Percentiles rank a stretch among this genome's conserved stretches.
phyloP scores from a whole-genome alignment of 53 echinoderm and acorn worm species.

The Stichopus horrens region DNA sequence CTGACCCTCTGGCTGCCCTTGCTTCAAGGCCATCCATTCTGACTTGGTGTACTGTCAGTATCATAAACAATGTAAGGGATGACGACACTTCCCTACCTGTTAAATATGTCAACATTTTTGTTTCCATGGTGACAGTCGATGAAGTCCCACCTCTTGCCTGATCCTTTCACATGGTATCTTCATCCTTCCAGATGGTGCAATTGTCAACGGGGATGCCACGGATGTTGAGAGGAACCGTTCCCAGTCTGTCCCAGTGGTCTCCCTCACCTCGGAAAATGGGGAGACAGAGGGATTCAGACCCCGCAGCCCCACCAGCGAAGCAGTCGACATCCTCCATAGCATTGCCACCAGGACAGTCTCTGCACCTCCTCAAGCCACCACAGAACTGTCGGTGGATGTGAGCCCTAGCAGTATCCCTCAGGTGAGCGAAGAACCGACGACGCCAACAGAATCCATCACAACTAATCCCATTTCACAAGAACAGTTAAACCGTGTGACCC shows the following conservation, averaged over 20 bases:
- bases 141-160: not conserved
- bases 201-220: conserved; percentile 67
- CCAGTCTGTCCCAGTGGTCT: conserved; percentile 34
- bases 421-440: conserved; percentile 55
- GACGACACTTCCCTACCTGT: too few species aligned
- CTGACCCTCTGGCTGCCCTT: too few species aligned
- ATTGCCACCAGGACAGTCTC: conserved; percentile 61
- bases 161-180: not conserved
- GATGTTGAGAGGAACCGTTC: conserved; percentile 36
- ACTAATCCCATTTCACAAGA: conserved; percentile 70
- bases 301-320: conserved; percentile 36
- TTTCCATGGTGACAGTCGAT: too few species aligned
- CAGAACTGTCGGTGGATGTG: conserved; percentile 10
- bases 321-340: conserved; percentile 47
- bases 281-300: conserved; percentile 2
- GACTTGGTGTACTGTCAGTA: too few species aligned
- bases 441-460: conserved; percentile 67
- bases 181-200: conserved; percentile 52
- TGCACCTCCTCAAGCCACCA: conserved; percentile 43
- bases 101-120: too few species aligned
- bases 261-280: not conserved
- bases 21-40: too few species aligned
- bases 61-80: too few species aligned
- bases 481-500: conserved; percentile 72
- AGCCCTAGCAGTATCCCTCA: conserved; percentile 43